Evolutionary conservation across 2,113 vertebrate species (phyloP), one percentile per base, ranked within the genome.

Genomic region (Etheostoma cragini): DNA sequence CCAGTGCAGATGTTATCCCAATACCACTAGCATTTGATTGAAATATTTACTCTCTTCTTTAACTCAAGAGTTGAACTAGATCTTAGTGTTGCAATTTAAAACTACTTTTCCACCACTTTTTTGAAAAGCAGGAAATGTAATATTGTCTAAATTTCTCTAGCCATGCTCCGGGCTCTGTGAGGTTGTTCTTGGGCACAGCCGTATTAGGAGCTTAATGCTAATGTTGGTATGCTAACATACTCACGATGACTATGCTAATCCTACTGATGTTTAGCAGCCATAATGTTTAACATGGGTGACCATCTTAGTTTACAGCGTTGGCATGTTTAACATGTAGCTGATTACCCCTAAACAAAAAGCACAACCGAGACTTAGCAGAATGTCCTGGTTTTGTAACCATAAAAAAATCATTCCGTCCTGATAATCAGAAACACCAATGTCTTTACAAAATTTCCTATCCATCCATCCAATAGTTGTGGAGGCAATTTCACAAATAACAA

Each of bases 1-100:
- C 86, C 64, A 2, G 30, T 54, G 67, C 60, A 65, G 72, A 81
- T 76, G 38, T 62, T 61, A 58, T 76, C 45, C 42, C 33, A 67
- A 50, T 50, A 49, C 50, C 58, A 76, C 64, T 62, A 47, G 42
- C 10, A 22, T 47, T 56, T 74, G 26, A 72, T 68, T 30, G 15
- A 72, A 86, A 64, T 74, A 52, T 56, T 60, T 53, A 49, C 42
- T 78, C 62, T 61, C 38, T 15, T 30, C 3, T 63, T 42, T 10
- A 63, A 24, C 15, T 45, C 22, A 5, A 57, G 15, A 30, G 49
- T 68, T 35, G 16, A 58, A 30, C 6, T 42, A 5, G 30, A 3
- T 72, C 2, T n/a, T 15, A 54, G 6, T 11, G 38, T 14, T 56
- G 21, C 5, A 46, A 14, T 24, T 50, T 53, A 42, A 63, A 73